Evolutionary conservation across 2,797 vertebrate genomes (phyloP).

Genomic region (Echeneis naucrates): DNA sequence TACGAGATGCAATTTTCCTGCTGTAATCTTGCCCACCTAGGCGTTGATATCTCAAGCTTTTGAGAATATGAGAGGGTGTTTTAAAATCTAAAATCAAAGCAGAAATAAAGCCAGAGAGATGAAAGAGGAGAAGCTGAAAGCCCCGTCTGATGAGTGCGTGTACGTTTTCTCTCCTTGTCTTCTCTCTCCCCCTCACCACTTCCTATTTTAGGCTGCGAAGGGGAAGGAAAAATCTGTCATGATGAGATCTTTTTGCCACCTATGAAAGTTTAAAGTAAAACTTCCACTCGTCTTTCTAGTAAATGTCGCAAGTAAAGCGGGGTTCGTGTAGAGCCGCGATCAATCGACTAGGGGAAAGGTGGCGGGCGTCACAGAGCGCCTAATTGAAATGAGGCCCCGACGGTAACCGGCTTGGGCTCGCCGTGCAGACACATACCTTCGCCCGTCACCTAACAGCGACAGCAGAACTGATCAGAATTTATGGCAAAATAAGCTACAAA

Average conservation of each 20-base stretch:
- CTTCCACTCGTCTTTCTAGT: constrained; percentile 30
- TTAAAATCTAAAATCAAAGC: constrained; percentile 82
- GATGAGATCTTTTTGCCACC: constrained; percentile 67
- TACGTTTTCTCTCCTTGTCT: constrained; percentile 48
- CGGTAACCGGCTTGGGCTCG: constrained; percentile 30
- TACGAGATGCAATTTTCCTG: constrained; percentile 53
- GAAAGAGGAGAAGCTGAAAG: constrained; percentile 71
- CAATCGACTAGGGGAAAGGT: constrained; percentile 54
- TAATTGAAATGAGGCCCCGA: constrained; percentile 67
- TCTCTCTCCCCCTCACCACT: constrained; percentile 40
- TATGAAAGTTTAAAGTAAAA: constrained; percentile 65
- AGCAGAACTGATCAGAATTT: neutral
- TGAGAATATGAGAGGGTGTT: constrained; percentile 66
- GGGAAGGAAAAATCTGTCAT: constrained; percentile 36
- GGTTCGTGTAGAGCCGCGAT: constrained; percentile 52
- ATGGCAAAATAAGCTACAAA: neutral
- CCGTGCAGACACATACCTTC: constrained; percentile 23
- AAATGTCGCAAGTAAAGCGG: constrained; percentile 43
- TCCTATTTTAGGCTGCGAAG: constrained; percentile 48
- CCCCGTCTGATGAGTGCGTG: constrained; percentile 63
- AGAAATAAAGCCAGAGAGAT: constrained; percentile 73
- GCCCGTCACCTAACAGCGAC: constrained; percentile 16
- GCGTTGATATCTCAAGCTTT: constrained; percentile 54
- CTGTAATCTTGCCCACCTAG: constrained; percentile 60
- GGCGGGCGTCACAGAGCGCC: constrained; percentile 43